Evolutionary conservation across 2,797 vertebrate genomes (phyloP).

Genomic region (Loris lydekkerianus): DNA sequence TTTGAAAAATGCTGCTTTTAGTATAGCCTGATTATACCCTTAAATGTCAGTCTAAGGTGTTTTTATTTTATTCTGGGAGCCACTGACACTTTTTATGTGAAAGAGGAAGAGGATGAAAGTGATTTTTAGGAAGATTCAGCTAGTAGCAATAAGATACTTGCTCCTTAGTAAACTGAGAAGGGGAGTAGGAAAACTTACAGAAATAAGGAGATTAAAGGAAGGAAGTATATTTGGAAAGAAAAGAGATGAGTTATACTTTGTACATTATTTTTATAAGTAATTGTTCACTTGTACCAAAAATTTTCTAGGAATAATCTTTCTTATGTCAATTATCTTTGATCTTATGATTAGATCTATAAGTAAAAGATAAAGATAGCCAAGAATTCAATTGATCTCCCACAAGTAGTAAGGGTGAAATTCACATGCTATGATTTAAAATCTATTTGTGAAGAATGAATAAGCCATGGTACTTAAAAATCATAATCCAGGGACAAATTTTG

Average conservation of each 20-base stretch:
- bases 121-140: conserved; percentile 25
- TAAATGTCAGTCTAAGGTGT: background rate
- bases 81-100: background rate
- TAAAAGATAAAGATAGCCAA: conserved; percentile 2
- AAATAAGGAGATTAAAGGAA: conserved; percentile 43
- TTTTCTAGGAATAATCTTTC: background rate
- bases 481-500: background rate
- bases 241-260: conserved; percentile 17
- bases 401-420: conserved; percentile 18
- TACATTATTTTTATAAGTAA: background rate
- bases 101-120: background rate
- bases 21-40: background rate
- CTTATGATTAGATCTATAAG: conserved; percentile 26
- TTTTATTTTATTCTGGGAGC: conserved; percentile 52
- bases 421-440: conserved; percentile 28
- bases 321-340: background rate
- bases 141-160: background rate
- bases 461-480: background rate
- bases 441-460: conserved; percentile 2
- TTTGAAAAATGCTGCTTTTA: background rate
- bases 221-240: background rate
- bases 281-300: background rate
- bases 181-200: background rate
- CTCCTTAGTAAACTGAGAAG: background rate
- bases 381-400: background rate